A percentile compares a stretch with the other conserved stretches of the same genome.
These are phyloP conservation scores for Dilophus febrilis DNA, from an alignment of 2,888 invertebrate genomes.

Conservation along the genomic window DNA sequence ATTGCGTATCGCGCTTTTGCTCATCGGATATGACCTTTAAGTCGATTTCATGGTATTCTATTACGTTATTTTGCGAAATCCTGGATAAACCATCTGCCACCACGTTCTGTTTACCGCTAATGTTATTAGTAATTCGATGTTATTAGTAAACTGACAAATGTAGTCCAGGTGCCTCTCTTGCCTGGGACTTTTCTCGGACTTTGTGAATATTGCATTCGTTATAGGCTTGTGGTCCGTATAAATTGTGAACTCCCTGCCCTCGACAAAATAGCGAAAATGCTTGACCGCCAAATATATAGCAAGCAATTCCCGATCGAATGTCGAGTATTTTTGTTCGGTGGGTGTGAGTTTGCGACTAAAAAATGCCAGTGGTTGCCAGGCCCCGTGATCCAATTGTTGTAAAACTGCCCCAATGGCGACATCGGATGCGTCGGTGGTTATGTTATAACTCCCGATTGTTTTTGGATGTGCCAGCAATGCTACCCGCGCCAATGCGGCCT, in stretches of 20 bases:
- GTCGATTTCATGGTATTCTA: no score
- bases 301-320: constrained; percentile 15
- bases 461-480: no score
- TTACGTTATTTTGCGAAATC: not conserved
- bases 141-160: not conserved
- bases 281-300: constrained; percentile 13
- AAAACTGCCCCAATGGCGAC: constrained; percentile 14
- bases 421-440: no score
- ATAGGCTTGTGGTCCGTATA: not conserved
- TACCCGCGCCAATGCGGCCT: no score
- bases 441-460: no score
- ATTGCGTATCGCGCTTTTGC: no score
- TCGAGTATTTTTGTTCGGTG: constrained; percentile 14
- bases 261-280: not conserved
- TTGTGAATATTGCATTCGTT: not conserved
- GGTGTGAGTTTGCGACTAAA: constrained; percentile 15
- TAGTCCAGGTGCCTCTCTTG: not conserved
- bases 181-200: not conserved
- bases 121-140: not conserved
- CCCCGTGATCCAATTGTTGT: constrained; percentile 10
- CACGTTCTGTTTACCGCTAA: not conserved
- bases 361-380: constrained; percentile 14
- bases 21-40: no score
- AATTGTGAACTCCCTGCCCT: not conserved
- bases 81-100: not conserved